Evolutionary conservation across 2,113 vertebrate genomes (phyloP), one percentile per base, ranked within the genome.

Genomic region (Percopsis transmontana): DNA sequence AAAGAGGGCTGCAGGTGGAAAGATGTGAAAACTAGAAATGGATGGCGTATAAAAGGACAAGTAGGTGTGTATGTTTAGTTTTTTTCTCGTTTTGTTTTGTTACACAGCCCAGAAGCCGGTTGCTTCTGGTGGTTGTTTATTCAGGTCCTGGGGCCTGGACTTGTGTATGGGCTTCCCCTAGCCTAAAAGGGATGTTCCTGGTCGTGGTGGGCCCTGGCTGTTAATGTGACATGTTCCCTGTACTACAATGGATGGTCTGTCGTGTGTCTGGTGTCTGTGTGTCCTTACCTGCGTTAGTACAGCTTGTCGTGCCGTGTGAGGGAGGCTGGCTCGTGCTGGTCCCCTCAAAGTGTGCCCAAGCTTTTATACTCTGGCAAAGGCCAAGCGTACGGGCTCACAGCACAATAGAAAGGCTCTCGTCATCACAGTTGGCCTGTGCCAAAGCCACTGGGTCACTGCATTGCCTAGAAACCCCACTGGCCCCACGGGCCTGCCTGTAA

Each of bases 341-440:
- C 74, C 60, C 68, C 42, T 76, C 67, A 66, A 21, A 56, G 12
- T 75, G 55, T 9, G 73, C 78, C 80, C 74, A 52, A 64, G 74
- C 87, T 92, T 96, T 95, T 96, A 96, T 96, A 95, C 92, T 77
- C 94, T 94, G 94, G 95, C 93, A 94, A 92, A 91, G 85, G 87
- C 90, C 89, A 85, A 83, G 82, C 66, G 79, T 72, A 10, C 78
- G 81, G 86, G 85, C 83, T 83, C 68, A 50, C 68, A 2, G 27
- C 87, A 96, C 93, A 96, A 95, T 90, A 89, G 90, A 95, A 94
- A 86, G 77, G 86, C 88, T 38, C 72, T 71, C 87, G 93, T 95
- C 95, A 95, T 95, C 95, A 94, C 84, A 87, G 89, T 93, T 74
- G 84, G 59, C 68, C 87, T 56, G 24, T 51, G 77, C 86, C 86